Base-by-base conservation (phyloP, 2,888 invertebrate species). In the Conops quadrifasciatus region DNA sequence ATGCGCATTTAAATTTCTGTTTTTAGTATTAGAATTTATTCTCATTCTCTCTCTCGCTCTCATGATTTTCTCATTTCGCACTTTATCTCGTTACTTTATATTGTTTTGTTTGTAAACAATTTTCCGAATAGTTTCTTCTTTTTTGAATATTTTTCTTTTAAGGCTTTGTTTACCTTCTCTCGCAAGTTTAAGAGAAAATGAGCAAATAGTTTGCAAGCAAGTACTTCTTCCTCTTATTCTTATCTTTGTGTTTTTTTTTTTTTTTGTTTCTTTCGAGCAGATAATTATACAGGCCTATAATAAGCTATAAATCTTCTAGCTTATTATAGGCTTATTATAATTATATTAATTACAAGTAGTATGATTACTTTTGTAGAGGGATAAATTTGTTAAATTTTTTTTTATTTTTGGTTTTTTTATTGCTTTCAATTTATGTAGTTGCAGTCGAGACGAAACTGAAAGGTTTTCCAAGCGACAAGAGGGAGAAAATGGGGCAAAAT, bases 71-170 rank as follows among this genome's bases (percentile, higher is more conserved):
- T 24, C 60, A 65, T 70, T 62, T 67, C 72, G 26, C 19, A 26
- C 36, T 28, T 58, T 36, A 58, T 70, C 67, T 70, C 64, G 53
- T 47, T 64, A n/a, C 19, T 21, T 36, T 21, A 21, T 19, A 24
- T 63, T 28, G 2, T 9, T 59, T 58, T 71, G 71, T 67, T 71
- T 66, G 53, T 67, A 67, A 71, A 71, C 67, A 71, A 59, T 53
- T 56, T 45, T 15, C 21, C 16, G 24, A 47, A 68, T 16, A 5
- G 26, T 63, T 62, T 51, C 15, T 60, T 67, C 49, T 11, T 49
- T 19, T 49, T 15, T 11, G 49, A 49, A 49, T 49, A 49, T 5
- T 16, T 56, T 56, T 21, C 19, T 19, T 56, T 9, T 9, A 21
- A 56, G 13, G 24, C 13, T 3, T 56, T 56, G 2, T 24, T 21